Evolutionary conservation across 2,888 invertebrate genomes (phyloP).

Genomic region (Choristoneura rosaceana): DNA sequence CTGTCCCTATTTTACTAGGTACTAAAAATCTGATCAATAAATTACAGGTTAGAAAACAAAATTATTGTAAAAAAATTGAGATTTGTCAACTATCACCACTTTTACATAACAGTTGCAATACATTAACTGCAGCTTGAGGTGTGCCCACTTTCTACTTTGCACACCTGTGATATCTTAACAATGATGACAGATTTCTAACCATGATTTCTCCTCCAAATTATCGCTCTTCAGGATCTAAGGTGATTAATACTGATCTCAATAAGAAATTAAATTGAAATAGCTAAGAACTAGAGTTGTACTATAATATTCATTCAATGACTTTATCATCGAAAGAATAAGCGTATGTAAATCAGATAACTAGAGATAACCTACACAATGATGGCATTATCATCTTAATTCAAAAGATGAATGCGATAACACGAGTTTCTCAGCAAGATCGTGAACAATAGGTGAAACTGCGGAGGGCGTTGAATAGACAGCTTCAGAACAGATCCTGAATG

Average conservation of each 20-base stretch:
- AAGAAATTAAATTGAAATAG: conserved; percentile 35
- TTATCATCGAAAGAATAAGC: conserved; percentile 33
- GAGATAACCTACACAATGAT: conserved; percentile 66
- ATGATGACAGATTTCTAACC: neutral
- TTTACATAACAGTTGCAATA: conserved; percentile 34
- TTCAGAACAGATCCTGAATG: conserved; percentile 50
- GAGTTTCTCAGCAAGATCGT: conserved; percentile 60
- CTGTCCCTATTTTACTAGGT: neutral
- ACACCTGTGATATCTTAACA: conserved; percentile 23
- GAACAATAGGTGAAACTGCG: conserved; percentile 79
- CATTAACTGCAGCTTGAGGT: conserved; percentile 4
- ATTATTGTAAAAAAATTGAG: too few species aligned
- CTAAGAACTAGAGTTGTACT: conserved; percentile 13
- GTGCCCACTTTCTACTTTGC: conserved; percentile 21
- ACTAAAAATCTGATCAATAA: too few species aligned
- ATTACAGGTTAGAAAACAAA: neutral
- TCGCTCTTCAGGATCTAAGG: conserved; percentile 5
- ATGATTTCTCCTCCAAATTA: conserved; percentile 2
- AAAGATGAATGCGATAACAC: conserved; percentile 62
- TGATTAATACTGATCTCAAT: conserved; percentile 14
- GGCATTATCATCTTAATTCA: conserved; percentile 56
- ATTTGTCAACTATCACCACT: neutral
- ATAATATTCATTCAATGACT: conserved; percentile 36
- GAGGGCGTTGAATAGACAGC: conserved; percentile 58
- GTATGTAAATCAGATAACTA: conserved; percentile 36